phyloP scores from a whole-genome alignment of 2,888 invertebrate genomes.

The Aphrophora alni region DNA sequence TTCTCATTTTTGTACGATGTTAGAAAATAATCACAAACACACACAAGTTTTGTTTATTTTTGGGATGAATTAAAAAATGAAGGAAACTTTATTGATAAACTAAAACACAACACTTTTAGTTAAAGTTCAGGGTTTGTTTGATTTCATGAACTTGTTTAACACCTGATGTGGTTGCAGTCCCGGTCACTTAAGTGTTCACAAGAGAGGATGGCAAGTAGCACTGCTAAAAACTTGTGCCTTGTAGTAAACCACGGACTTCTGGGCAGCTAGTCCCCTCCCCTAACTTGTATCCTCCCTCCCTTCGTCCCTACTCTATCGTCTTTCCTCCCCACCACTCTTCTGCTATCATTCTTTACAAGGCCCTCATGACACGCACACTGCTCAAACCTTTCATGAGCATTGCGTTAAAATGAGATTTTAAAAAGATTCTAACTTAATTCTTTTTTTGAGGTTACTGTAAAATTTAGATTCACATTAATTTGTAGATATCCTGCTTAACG shows the following conservation, averaged over 20 bases:
- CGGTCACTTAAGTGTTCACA: background rate
- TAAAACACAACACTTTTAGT: background rate
- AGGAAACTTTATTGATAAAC: background rate
- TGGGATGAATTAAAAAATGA: background rate
- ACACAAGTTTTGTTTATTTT: background rate
- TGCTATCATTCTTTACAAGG: constrained; percentile 2
- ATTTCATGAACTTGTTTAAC: background rate
- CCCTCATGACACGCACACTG: background rate
- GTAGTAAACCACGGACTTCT: constrained; percentile 2
- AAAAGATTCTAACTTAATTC: no score
- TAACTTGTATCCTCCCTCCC: background rate
- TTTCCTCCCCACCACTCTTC: background rate
- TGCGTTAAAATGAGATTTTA: no score
- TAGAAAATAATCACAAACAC: background rate
- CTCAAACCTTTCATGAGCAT: background rate
- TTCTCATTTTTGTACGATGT: background rate
- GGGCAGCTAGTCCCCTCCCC: constrained; percentile 9
- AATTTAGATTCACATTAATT: no score
- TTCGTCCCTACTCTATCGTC: background rate
- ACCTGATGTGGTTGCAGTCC: background rate
- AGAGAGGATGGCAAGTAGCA: constrained; percentile 5
- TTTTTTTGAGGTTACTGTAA: no score
- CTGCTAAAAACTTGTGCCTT: constrained; percentile 9
- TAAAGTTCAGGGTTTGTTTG: constrained; percentile 1
- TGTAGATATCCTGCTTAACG: no score